Percentiles rank a stretch among this genome's conserved stretches.
These are phyloP conservation scores for Pseudoips prasinana DNA, from an alignment of 2,888 invertebrate species.

Conservation along the genomic window DNA sequence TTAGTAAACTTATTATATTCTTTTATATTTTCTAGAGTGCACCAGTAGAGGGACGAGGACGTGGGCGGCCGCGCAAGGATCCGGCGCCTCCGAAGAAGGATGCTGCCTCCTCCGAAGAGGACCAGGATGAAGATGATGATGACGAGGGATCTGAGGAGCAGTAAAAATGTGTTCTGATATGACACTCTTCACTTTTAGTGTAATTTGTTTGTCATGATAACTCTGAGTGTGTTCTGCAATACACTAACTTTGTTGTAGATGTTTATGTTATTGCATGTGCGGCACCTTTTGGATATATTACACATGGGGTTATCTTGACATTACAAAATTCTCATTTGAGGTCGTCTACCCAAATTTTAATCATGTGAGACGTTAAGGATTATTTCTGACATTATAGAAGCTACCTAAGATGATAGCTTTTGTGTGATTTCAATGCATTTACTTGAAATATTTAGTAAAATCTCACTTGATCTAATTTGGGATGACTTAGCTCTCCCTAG, in stretches of 20 bases:
- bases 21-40: conserved; percentile 47
- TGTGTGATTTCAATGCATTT: conserved; percentile 62
- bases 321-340: conserved; percentile 65
- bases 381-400: conserved; percentile 22
- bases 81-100: conserved; percentile 75
- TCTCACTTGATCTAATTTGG: conserved; percentile 71
- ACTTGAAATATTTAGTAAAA: conserved; percentile 47
- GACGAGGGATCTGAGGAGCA: conserved; percentile 76
- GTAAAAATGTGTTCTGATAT: conserved; percentile 55
- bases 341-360: conserved; percentile 64
- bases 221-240: conserved; percentile 47
- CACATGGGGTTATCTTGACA: conserved; percentile 66
- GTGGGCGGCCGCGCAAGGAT: conserved; percentile 76
- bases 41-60: conserved; percentile 68
- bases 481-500: conserved; percentile 71
- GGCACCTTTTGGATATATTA: conserved; percentile 27
- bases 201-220: conserved; percentile 75
- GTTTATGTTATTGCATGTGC: conserved; percentile 32
- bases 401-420: conserved; percentile 25
- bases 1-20: conserved; percentile 2
- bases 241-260: conserved; percentile 44
- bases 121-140: conserved; percentile 76
- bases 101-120: conserved; percentile 73
- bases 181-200: conserved; percentile 65
- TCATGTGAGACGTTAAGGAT: conserved; percentile 56